These are phyloP conservation scores for Watersipora subatra DNA, from an alignment of 1,140 invertebrate species.

Conservation along the genomic window DNA sequence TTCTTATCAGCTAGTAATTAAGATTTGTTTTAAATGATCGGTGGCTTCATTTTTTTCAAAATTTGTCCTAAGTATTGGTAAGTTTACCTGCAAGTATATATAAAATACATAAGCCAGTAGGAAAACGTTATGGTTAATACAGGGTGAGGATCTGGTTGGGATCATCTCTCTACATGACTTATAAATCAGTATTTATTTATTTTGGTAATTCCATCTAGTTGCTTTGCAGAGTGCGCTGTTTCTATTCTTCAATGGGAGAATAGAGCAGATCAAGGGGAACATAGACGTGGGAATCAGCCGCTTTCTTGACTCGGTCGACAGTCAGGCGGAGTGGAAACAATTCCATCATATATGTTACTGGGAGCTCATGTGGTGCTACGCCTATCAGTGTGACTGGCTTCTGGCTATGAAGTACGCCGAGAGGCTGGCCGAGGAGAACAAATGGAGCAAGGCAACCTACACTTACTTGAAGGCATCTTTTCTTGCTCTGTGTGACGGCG, in stretches of 20 bases:
- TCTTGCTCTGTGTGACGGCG: slow-evolving; percentile 54
- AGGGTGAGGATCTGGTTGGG: too few relatives aligned
- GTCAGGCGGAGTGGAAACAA: slow-evolving; percentile 74
- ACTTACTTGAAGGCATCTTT: slow-evolving; percentile 73
- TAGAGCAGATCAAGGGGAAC: slow-evolving; percentile 67
- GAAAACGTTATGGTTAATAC: too few relatives aligned
- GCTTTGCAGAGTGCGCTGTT: slow-evolving; percentile 66
- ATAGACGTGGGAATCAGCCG: slow-evolving; percentile 57
- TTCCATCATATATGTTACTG: slow-evolving; percentile 90
- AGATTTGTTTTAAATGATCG: too few relatives aligned
- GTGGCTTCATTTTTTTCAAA: too few relatives aligned
- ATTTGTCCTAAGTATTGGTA: too few relatives aligned
- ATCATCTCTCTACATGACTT: too few relatives aligned
- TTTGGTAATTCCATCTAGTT: background rate
- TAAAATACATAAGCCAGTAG: too few relatives aligned
- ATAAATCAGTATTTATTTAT: background rate
- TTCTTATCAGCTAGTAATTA: too few relatives aligned
- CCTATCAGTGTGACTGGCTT: slow-evolving; percentile 54
- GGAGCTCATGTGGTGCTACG: slow-evolving; percentile 83
- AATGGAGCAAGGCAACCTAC: slow-evolving; percentile 82
- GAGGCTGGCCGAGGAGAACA: slow-evolving; percentile 58
- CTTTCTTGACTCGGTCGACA: slow-evolving; percentile 69
- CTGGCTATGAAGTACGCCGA: slow-evolving; percentile 58
- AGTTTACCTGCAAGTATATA: too few relatives aligned
- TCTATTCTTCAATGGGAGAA: slow-evolving; percentile 72